phyloP scores from a whole-genome alignment of 2,113 vertebrate genomes.

The Hippopotamus amphibius region DNA sequence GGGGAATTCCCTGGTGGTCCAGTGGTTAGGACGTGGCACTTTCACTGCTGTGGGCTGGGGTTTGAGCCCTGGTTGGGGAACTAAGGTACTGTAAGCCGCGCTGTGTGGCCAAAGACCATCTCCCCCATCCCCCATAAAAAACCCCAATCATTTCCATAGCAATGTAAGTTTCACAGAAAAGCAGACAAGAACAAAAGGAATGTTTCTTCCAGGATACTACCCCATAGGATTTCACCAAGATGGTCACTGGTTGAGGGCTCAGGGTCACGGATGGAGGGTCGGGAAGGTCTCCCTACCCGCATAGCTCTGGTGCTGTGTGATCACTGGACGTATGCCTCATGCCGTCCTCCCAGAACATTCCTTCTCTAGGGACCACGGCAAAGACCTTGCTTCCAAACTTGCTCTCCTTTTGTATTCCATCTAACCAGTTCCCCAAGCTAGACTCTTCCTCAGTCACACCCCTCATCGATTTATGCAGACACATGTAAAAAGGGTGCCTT shows the following conservation, averaged over 20 bases:
- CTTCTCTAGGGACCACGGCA: not conserved
- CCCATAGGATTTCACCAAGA: not conserved
- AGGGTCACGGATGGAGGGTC: not conserved
- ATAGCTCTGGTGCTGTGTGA: not conserved
- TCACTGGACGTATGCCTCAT: not conserved
- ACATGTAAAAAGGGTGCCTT: not conserved
- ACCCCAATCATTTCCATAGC: not conserved
- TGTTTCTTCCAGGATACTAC: not conserved
- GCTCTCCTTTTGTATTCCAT: conserved; percentile 30
- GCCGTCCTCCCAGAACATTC: not conserved
- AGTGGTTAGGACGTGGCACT: not conserved
- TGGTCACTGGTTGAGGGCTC: not conserved
- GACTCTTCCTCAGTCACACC: conserved; percentile 41
- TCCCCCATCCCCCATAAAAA: not conserved
- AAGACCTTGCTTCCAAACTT: not conserved
- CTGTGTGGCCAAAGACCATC: not conserved
- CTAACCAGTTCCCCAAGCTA: conserved; percentile 41
- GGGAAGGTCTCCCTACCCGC: not conserved
- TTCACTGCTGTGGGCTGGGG: not conserved
- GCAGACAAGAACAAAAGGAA: not conserved
- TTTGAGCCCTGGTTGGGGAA: not conserved
- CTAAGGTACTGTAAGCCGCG: not conserved
- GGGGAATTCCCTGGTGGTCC: not conserved
- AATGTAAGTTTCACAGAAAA: conserved; percentile 31
- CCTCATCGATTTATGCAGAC: not conserved